Evolutionary conservation across 2,888 invertebrate species (phyloP).

Genomic region (Anthrax anthrax): DNA sequence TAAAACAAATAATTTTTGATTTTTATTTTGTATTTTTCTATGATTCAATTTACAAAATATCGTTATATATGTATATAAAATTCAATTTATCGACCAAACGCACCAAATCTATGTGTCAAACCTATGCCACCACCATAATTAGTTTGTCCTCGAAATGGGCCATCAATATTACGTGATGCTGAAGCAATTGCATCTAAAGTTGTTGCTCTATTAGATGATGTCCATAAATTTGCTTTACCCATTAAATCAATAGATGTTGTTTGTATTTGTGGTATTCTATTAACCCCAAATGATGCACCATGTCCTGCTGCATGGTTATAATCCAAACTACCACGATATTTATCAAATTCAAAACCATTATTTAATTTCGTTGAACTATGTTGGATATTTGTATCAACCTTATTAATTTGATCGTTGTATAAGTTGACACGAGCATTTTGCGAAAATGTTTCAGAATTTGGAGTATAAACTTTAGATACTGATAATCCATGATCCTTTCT

Average conservation of each 20-base stretch:
- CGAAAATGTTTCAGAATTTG: slow-evolving; percentile 15
- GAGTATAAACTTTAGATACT: slow-evolving; percentile 19
- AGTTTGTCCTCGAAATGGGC: slow-evolving; percentile 16
- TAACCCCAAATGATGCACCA: slow-evolving; percentile 18
- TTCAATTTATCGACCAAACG: too few relatives aligned
- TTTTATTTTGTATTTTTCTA: too few relatives aligned
- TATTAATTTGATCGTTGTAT: slow-evolving; percentile 14
- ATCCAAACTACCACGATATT: slow-evolving; percentile 20
- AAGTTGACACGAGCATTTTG: slow-evolving; percentile 18
- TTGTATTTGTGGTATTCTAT: slow-evolving; percentile 19
- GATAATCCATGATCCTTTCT: slow-evolving; percentile 22
- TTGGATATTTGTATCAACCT: slow-evolving; percentile 18
- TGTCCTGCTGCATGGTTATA: slow-evolving; percentile 19
- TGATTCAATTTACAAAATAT: too few relatives aligned
- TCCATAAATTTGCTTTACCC: slow-evolving; percentile 20
- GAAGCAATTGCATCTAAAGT: slow-evolving; percentile 21
- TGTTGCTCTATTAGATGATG: slow-evolving; percentile 18
- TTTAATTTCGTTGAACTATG: slow-evolving; percentile 18
- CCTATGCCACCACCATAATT: slow-evolving; percentile 17
- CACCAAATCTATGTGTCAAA: slow-evolving; percentile 16
- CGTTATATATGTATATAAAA: too few relatives aligned
- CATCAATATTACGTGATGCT: slow-evolving; percentile 18
- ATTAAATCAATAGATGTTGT: slow-evolving; percentile 18
- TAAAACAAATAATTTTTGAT: too few relatives aligned
- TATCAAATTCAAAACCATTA: slow-evolving; percentile 18